These are phyloP conservation scores for Amniataba percoides DNA, from an alignment of 2,797 vertebrate genomes.

Conservation along the genomic window DNA sequence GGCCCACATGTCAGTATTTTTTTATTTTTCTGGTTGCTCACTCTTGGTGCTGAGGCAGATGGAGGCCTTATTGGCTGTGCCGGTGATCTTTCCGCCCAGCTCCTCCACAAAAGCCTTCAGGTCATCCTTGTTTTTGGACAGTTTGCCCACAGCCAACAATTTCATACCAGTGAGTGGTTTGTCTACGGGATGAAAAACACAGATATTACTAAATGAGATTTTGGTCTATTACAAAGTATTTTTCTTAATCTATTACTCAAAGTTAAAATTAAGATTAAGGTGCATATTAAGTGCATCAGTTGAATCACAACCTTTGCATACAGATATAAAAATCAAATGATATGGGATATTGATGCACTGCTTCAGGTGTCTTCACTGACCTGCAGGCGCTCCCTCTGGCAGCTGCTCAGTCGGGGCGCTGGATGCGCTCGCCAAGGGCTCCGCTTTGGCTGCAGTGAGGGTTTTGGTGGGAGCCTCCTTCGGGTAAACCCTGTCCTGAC, in stretches of 20 bases:
- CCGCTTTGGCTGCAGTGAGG: constrained; percentile 48
- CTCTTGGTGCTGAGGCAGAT: constrained; percentile 94
- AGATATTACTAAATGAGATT: neutral
- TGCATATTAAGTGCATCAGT: neutral
- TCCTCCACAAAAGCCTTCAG: constrained; percentile 90
- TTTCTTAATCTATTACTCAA: neutral
- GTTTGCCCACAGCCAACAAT: constrained; percentile 91
- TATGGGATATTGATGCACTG: neutral
- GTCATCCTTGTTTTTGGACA: constrained; percentile 95
- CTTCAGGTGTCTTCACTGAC: constrained; percentile 69
- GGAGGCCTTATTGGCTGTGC: constrained; percentile 89
- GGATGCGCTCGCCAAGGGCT: constrained; percentile 66
- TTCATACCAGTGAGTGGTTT: constrained; percentile 94
- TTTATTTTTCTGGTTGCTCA: constrained; percentile 77
- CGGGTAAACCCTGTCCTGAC: constrained; percentile 91
- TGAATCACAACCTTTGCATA: neutral
- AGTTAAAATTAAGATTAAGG: neutral
- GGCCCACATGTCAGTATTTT: neutral
- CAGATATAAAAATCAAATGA: neutral
- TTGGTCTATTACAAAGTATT: neutral
- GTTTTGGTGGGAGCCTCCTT: constrained; percentile 80
- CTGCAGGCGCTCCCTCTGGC: constrained; percentile 83
- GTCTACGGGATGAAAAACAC: constrained; percentile 75
- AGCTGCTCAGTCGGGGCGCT: constrained; percentile 55
- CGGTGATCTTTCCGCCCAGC: constrained; percentile 93